These are phyloP conservation scores for Toxostoma redivivum DNA, from an alignment of 2,113 vertebrate species.

Conservation along the genomic window DNA sequence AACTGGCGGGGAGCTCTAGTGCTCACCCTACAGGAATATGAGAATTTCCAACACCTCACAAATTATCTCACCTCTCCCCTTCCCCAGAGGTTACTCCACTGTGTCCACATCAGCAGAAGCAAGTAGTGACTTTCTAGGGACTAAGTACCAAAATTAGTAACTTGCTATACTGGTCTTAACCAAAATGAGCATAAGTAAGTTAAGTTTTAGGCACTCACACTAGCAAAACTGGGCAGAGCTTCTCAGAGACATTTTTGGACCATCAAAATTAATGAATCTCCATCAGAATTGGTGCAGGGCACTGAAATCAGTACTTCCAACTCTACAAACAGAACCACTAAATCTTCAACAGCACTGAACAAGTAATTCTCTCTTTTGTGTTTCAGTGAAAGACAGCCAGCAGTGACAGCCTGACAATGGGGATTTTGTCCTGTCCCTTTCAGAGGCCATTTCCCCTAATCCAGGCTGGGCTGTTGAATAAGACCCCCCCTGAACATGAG, in stretches of 20 bases:
- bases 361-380: background rate
- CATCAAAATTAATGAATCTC: background rate
- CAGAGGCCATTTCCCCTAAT: background rate
- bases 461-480: background rate
- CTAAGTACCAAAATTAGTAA: background rate
- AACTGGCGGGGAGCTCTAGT: background rate
- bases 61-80: background rate
- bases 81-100: background rate
- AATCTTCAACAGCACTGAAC: background rate
- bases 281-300: background rate
- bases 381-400: background rate
- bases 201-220: background rate
- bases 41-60: background rate
- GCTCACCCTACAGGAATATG: background rate
- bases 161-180: background rate
- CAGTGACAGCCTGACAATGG: background rate
- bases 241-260: background rate
- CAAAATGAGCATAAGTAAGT: background rate
- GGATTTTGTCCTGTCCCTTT: background rate
- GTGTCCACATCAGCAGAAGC: background rate
- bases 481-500: background rate
- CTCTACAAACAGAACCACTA: background rate
- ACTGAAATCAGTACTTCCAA: fast-evolving
- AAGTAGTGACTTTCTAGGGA: background rate
- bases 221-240: background rate